These are phyloP conservation scores for Chrysotoxum bicinctum DNA, from an alignment of 2,888 invertebrate genomes.

Conservation along the genomic window DNA sequence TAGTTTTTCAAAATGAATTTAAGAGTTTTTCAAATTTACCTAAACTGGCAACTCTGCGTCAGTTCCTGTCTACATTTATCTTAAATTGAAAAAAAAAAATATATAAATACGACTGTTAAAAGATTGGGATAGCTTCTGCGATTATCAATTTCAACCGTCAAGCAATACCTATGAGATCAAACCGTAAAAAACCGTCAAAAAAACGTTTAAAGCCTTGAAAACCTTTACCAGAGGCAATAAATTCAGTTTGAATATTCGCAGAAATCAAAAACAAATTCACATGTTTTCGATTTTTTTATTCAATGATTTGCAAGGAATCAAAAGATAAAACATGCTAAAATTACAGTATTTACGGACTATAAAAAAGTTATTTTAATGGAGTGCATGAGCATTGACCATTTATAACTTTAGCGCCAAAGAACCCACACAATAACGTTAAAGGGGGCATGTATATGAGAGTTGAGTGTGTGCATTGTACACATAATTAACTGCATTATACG, in stretches of 20 bases:
- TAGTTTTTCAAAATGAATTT: too few relatives aligned
- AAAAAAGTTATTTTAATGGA: slow-evolving; percentile 57
- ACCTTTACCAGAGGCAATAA: not conserved
- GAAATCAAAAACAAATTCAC: not conserved
- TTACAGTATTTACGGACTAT: slow-evolving; percentile 69
- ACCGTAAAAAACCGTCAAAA: too few relatives aligned
- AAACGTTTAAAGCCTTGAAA: too few relatives aligned
- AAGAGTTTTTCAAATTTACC: too few relatives aligned
- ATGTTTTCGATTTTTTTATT: slow-evolving; percentile 33
- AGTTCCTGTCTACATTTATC: too few relatives aligned
- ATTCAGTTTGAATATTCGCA: slow-evolving; percentile 46
- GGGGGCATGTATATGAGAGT: not conserved
- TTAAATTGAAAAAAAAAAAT: too few relatives aligned
- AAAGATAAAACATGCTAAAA: slow-evolving; percentile 46
- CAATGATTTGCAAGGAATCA: slow-evolving; percentile 21
- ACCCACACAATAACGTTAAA: not conserved
- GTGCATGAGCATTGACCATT: slow-evolving; percentile 52
- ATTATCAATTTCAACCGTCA: too few relatives aligned
- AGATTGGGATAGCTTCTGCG: too few relatives aligned
- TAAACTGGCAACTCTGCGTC: too few relatives aligned
- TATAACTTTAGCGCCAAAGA: slow-evolving; percentile 37
- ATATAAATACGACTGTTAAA: too few relatives aligned
- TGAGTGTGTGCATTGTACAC: not conserved
- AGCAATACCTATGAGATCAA: too few relatives aligned
- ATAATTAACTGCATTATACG: slow-evolving; percentile 65